Conservation (phyloP, 2,113 vertebrate genomes). For the Ceyx cyanopectus region DNA sequence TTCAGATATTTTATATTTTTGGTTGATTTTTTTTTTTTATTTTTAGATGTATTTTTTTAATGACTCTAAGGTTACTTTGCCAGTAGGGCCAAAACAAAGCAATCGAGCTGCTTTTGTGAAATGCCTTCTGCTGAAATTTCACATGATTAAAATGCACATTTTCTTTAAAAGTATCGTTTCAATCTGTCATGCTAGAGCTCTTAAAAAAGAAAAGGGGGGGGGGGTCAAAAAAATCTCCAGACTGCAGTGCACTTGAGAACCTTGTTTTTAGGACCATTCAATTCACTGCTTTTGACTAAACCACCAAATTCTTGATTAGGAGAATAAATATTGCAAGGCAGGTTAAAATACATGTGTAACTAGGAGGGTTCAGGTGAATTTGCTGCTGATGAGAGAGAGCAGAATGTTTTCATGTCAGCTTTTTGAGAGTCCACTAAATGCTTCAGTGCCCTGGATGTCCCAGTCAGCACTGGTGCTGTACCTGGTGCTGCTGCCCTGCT, state of each 20-base stretch:
- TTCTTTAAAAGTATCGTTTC: neutral
- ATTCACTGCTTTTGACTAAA: neutral
- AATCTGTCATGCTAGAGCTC: neutral
- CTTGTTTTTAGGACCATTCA: neutral
- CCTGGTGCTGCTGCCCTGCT: no score
- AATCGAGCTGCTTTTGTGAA: neutral
- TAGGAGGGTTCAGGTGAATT: neutral
- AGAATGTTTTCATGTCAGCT: neutral
- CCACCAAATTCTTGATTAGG: neutral
- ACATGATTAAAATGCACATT: neutral
- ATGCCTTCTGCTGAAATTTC: neutral
- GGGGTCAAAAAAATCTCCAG: neutral
- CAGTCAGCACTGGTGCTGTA: fast-evolving
- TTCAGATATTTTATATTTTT: neutral
- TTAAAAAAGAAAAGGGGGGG: neutral
- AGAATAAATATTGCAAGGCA: neutral
- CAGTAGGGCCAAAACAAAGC: neutral
- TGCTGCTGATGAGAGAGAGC: neutral
- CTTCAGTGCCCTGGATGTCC: neutral
- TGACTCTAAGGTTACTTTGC: neutral
- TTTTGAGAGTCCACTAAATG: neutral
- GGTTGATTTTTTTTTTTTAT: neutral
- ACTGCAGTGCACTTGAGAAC: neutral
- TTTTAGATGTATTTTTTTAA: neutral
- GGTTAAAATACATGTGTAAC: neutral